Percentiles rank a stretch among this genome's conserved stretches.
Conservation (phyloP, 2,797 vertebrate species). For the Vespertilio murinus region DNA sequence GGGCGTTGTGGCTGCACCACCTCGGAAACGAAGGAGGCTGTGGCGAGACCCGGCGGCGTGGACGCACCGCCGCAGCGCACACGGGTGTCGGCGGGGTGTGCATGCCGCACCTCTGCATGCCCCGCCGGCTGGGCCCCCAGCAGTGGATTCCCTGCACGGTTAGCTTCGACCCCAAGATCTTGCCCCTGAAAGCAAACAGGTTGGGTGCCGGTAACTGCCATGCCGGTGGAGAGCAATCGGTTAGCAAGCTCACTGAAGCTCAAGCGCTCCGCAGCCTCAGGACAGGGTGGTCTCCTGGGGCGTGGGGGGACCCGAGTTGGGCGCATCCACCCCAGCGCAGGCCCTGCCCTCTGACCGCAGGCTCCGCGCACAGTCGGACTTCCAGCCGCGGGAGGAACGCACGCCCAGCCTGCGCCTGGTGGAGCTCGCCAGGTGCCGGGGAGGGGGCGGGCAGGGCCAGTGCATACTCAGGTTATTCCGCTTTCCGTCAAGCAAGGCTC, state of each 20-base stretch:
- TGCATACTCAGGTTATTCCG: background rate
- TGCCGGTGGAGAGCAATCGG: background rate
- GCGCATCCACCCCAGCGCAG: no score
- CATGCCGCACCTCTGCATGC: fast-evolving
- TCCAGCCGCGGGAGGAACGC: conserved; percentile 62
- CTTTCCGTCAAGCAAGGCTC: background rate
- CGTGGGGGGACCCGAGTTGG: background rate
- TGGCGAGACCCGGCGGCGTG: fast-evolving
- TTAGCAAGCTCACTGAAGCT: fast-evolving
- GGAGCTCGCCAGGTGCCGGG: conserved; percentile 45
- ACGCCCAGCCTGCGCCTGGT: conserved; percentile 39
- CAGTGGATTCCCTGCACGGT: fast-evolving
- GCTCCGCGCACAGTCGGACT: background rate
- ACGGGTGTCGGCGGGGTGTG: fast-evolving
- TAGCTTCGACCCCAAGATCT: background rate
- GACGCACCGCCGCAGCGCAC: fast-evolving
- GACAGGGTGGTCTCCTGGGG: background rate
- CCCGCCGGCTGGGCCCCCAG: fast-evolving
- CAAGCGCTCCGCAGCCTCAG: no score
- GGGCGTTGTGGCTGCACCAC: fast-evolving
- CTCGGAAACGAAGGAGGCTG: fast-evolving
- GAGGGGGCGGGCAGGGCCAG: conserved; percentile 46
- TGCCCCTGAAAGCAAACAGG: background rate
- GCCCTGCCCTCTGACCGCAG: background rate
- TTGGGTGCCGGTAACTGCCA: background rate